phyloP scores from a whole-genome alignment of 2,113 vertebrate genomes.

The Macaca mulatta region DNA sequence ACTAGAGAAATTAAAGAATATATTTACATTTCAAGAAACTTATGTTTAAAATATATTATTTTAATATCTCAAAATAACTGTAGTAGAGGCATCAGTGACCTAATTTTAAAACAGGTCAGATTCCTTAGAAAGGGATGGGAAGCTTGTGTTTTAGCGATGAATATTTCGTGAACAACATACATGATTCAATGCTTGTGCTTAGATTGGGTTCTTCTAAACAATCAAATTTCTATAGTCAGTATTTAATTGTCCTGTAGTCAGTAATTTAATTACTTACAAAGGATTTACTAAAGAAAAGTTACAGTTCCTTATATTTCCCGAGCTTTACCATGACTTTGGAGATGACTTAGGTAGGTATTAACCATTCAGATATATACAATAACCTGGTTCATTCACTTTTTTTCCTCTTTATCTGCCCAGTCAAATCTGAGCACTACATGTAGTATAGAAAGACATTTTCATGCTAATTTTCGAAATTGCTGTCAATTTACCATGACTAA shows the following conservation, averaged over 20 bases:
- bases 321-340: not conserved
- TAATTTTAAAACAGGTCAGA: not conserved
- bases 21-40: not conserved
- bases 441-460: conserved; percentile 28
- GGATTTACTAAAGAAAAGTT: not conserved
- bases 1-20: not conserved
- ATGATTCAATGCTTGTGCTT: not conserved
- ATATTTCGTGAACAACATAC: not conserved
- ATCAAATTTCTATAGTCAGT: not conserved
- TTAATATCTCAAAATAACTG: not conserved
- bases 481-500: conserved; percentile 16
- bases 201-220: conserved; percentile 4
- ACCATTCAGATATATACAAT: not conserved
- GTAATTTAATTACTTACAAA: not conserved
- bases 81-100: not conserved
- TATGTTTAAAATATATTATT: not conserved
- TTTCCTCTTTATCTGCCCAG: not conserved
- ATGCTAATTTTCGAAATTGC: conserved; percentile 35
- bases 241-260: not conserved
- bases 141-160: not conserved
- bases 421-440: not conserved
- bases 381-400: not conserved
- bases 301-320: not conserved
- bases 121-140: not conserved
- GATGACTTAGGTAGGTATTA: not conserved